phyloP scores from a whole-genome alignment of 2,888 invertebrate species.

The Rhamnusium bicolor region DNA sequence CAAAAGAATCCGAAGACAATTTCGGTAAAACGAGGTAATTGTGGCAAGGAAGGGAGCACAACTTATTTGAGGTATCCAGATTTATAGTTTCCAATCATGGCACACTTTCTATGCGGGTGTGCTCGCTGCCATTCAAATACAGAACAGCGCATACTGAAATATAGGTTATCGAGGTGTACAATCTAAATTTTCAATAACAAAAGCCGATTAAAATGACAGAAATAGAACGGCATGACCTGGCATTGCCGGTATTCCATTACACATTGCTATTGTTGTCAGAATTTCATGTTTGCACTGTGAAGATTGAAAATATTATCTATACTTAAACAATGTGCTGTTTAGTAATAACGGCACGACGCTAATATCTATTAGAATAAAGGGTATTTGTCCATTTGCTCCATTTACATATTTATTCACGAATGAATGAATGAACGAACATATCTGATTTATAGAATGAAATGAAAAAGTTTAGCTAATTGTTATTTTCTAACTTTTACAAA shows the following conservation, averaged over 20 bases:
- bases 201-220: conserved; percentile 20
- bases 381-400: neutral
- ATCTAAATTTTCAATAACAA: neutral
- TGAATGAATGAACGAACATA: neutral
- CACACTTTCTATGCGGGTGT: no score
- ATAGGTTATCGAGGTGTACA: neutral
- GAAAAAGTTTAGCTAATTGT: no score
- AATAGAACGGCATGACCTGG: conserved; percentile 7
- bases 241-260: conserved; percentile 3
- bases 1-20: no score
- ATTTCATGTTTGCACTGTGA: conserved; percentile 30
- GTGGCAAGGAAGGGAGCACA: no score
- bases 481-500: no score
- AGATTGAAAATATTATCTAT: conserved; percentile 15
- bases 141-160: neutral
- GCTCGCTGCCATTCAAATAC: no score
- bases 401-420: neutral
- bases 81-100: no score
- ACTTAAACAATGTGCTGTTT: neutral
- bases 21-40: no score
- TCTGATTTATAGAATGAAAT: no score
- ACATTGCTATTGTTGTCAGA: conserved; percentile 17
- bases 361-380: neutral
- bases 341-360: neutral
- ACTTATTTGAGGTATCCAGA: no score